Base-by-base conservation (phyloP, 2,797 vertebrate genomes). In the Carapus acus region DNA sequence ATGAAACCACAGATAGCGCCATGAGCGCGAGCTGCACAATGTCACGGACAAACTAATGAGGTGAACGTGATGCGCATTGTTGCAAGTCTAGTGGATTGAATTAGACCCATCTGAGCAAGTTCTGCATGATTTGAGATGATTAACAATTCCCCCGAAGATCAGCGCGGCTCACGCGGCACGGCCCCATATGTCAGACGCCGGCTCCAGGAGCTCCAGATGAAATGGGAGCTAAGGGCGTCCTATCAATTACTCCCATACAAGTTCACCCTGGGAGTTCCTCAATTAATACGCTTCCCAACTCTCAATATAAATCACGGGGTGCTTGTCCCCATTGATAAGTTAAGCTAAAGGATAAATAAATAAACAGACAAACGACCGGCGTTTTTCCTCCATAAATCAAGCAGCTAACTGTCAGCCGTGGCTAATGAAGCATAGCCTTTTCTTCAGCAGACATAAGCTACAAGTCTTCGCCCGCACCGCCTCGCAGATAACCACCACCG, bases 341-440 rank as follows among this genome's bases (percentile, higher is more conserved):
- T 71, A 68, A 79, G 78, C 61, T 45, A 76, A 73, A 77, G 60
- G 54, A 75, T 74, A 63, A 74, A 81, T 78, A 78, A 77, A 76
- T 68, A 77, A 71, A 73, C 65, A 74, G 70, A 79, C 64, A 73
- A 77, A 83, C 71, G 49, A 79, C 58, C 72, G 65, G 31, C 31
- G 40, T 57, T 59, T 79, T 67, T 38, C 2, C 41, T 58, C 65
- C 67, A 84, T 86, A 79, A 80, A 82, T 86, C 78, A 79, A 72
- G 70, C 41, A 52, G 49, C 57, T 73, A 73, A 71, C 48, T 69
- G 68, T 69, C 79, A 62, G 38, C 63, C 38, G 44, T 57, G 58
- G 59, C 74, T 80, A 84, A 88, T 85, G 79, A 77, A 72, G 79
- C 81, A 55, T 45, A 0, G 43, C 61, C 47, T 72, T 68, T 74